Evolutionary conservation across 2,113 vertebrate species (phyloP).

Genomic region (Eulacestoma nigropectus): DNA sequence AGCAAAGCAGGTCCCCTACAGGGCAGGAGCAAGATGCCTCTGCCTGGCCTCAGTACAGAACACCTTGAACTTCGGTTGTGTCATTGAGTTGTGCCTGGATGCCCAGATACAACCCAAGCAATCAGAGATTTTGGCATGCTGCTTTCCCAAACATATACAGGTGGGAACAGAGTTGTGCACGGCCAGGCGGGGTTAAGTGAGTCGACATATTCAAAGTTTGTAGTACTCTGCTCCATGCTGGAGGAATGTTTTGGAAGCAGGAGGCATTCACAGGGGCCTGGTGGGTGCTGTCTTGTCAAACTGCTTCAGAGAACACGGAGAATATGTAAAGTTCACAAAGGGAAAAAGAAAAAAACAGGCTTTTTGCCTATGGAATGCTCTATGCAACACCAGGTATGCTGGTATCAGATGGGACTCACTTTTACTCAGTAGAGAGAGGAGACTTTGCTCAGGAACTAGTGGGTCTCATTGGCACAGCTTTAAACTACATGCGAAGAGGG

Average conservation of each 20-base stretch:
- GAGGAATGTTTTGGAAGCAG: neutral
- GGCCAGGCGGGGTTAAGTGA: neutral
- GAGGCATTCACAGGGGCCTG: neutral
- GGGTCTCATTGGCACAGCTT: neutral
- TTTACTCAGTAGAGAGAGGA: neutral
- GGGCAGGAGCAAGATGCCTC: neutral
- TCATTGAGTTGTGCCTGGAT: neutral
- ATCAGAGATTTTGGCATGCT: accelerated
- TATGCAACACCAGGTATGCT: too few relatives aligned
- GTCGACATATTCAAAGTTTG: neutral
- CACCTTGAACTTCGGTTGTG: neutral
- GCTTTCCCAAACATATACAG: neutral
- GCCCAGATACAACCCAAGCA: neutral
- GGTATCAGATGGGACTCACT: neutral
- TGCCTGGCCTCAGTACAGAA: neutral
- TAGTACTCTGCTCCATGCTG: neutral
- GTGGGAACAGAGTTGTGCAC: accelerated
- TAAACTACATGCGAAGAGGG: neutral
- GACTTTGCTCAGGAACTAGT: neutral
- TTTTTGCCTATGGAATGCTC: neutral
- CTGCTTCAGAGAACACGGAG: neutral
- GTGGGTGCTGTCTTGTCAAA: neutral
- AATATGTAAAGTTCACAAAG: accelerated
- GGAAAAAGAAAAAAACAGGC: neutral
- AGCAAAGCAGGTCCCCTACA: neutral